Percentiles rank a stretch among this genome's conserved stretches.
Evolutionary conservation across 30 jellyfish, hydroid and myxozoan genomes (phyloP).

Genomic region (Aurelia coerulea): DNA sequence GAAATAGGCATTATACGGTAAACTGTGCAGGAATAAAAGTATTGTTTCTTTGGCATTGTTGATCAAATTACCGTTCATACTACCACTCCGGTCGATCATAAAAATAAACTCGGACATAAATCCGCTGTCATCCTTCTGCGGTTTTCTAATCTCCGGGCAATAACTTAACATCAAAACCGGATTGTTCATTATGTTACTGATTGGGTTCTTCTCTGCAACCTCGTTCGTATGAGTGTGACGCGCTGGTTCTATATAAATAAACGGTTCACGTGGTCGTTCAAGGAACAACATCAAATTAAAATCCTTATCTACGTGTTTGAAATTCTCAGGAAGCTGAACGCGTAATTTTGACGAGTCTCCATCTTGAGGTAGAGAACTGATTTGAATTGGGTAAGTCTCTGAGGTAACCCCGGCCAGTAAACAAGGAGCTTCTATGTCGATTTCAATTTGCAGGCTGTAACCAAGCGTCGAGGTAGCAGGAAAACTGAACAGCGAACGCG

Average conservation of each 20-base stretch:
- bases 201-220: constrained; percentile 84
- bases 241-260: constrained; percentile 90
- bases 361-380: constrained; percentile 89
- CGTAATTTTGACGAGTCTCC: constrained; percentile 84
- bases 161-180: constrained; percentile 94
- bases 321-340: constrained; percentile 89
- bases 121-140: constrained; percentile 55
- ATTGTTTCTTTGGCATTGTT: constrained; percentile 79
- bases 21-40: constrained; percentile 77
- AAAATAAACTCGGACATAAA: constrained; percentile 78
- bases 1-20: constrained; percentile 81
- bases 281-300: constrained; percentile 78
- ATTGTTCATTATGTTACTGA: constrained; percentile 82
- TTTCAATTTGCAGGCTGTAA: constrained; percentile 82
- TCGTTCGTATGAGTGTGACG: constrained; percentile 66
- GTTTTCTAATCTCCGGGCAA: constrained; percentile 72
- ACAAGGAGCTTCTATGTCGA: constrained; percentile 96
- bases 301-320: constrained; percentile 64
- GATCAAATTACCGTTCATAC: constrained; percentile 71
- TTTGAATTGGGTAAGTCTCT: constrained; percentile 80
- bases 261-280: constrained; percentile 94
- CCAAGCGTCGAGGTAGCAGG: constrained; percentile 92
- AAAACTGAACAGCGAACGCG: neutral
- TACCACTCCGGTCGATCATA: constrained; percentile 89
- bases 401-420: constrained; percentile 93